These are phyloP conservation scores for Papio anubis DNA, from an alignment of 2,113 vertebrate genomes.

Conservation along the genomic window DNA sequence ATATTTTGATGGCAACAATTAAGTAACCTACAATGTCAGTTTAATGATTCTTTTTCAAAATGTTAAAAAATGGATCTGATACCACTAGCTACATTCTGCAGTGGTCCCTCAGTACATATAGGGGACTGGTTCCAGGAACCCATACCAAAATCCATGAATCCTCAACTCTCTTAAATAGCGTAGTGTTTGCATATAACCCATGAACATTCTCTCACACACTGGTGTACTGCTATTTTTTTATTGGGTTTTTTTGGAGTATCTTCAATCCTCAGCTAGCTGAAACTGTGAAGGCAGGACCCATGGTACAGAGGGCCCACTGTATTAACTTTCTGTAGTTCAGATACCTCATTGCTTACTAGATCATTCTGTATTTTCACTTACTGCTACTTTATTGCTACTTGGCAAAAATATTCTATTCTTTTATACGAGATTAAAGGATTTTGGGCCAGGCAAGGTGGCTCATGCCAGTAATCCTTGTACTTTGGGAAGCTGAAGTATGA, in stretches of 20 bases:
- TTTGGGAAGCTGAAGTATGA: too few species aligned
- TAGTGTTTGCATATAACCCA: neutral
- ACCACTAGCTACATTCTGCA: neutral
- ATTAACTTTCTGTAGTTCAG: neutral
- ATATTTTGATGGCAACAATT: neutral
- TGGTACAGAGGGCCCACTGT: neutral
- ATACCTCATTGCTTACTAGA: neutral
- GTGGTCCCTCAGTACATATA: neutral
- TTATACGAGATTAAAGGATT: neutral
- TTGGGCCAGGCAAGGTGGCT: neutral
- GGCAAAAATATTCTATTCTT: neutral
- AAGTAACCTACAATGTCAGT: neutral
- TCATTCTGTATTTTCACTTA: neutral
- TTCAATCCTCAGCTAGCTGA: neutral
- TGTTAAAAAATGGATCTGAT: neutral
- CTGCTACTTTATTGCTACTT: neutral
- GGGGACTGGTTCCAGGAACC: neutral
- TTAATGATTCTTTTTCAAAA: constrained; percentile 24
- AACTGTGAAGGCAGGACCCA: neutral
- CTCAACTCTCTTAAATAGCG: neutral
- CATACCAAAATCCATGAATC: neutral
- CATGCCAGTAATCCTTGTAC: too few species aligned
- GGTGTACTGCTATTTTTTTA: neutral
- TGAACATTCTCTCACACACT: neutral
- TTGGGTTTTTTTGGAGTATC: neutral